Evolutionary conservation across 2,113 vertebrate species (phyloP).

Genomic region (Upupa epops): DNA sequence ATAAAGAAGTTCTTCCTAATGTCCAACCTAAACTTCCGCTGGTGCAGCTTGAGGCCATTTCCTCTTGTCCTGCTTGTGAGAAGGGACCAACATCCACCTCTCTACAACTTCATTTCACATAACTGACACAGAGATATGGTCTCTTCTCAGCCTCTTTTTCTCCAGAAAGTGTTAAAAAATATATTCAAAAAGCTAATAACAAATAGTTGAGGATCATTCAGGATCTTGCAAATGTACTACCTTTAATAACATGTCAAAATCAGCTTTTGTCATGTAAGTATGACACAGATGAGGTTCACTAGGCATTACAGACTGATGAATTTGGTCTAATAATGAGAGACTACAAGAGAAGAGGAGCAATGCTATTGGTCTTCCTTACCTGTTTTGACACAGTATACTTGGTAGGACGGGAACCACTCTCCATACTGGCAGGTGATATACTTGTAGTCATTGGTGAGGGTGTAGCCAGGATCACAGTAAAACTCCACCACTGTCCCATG

Average conservation of each 20-base stretch:
- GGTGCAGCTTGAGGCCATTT: too few relatives aligned
- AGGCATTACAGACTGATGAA: not conserved
- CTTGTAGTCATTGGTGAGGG: slow-evolving; percentile 86
- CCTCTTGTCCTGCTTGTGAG: too few relatives aligned
- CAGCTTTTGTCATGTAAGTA: not conserved
- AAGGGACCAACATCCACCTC: too few relatives aligned
- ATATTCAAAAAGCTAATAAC: not conserved
- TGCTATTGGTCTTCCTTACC: slow-evolving; percentile 58
- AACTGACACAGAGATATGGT: too few relatives aligned
- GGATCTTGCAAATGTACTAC: not conserved
- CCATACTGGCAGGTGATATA: slow-evolving; percentile 90
- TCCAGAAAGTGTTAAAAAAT: not conserved
- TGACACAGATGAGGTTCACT: not conserved
- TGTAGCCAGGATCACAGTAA: slow-evolving; percentile 86
- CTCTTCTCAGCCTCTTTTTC: too few relatives aligned
- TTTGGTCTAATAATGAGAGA: not conserved
- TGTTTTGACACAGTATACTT: slow-evolving; percentile 83
- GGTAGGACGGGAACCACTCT: slow-evolving; percentile 86
- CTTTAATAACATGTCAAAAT: not conserved
- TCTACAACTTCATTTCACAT: too few relatives aligned
- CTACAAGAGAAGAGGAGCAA: not conserved
- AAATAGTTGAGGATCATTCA: not conserved
- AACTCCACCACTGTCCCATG: slow-evolving; percentile 88
- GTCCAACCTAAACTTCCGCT: too few relatives aligned
- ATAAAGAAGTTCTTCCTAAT: too few relatives aligned